Percentiles rank a stretch among this genome's conserved stretches.
phyloP scores from a whole-genome alignment of 2,113 vertebrate species.

The Callithrix jacchus region DNA sequence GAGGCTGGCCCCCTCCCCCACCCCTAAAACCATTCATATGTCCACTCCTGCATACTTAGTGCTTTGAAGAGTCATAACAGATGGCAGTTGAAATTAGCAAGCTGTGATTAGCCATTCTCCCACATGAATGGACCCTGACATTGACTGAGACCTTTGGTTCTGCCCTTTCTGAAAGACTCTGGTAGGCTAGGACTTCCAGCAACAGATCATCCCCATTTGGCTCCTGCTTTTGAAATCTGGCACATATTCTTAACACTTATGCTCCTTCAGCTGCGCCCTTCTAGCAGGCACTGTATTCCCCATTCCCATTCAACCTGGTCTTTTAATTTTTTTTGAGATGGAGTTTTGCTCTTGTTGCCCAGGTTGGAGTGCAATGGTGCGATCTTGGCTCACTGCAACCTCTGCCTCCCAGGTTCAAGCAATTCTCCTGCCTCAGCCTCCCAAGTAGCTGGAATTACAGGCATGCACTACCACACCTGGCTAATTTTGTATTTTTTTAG shows the following conservation, averaged over 20 bases:
- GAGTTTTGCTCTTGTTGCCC: too few relatives aligned
- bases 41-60: background rate
- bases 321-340: too few relatives aligned
- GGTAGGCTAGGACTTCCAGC: background rate
- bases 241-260: background rate
- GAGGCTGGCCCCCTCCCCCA: background rate
- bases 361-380: too few relatives aligned
- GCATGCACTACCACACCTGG: too few relatives aligned
- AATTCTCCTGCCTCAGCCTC: too few relatives aligned
- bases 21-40: background rate
- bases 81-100: background rate
- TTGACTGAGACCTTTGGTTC: background rate
- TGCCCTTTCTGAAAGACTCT: background rate
- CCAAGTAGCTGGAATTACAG: too few relatives aligned
- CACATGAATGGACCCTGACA: background rate
- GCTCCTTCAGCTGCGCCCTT: background rate
- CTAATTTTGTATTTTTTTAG: too few relatives aligned
- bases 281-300: background rate
- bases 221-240: conserved; percentile 24
- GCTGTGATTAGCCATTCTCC: background rate
- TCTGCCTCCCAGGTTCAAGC: too few relatives aligned
- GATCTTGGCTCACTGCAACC: too few relatives aligned
- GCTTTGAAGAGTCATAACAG: background rate
- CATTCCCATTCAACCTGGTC: background rate
- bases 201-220: background rate